Evolutionary conservation across 2,888 invertebrate species (phyloP), one percentile per base, ranked within the genome.

Genomic region (Drosophila borborema): DNA sequence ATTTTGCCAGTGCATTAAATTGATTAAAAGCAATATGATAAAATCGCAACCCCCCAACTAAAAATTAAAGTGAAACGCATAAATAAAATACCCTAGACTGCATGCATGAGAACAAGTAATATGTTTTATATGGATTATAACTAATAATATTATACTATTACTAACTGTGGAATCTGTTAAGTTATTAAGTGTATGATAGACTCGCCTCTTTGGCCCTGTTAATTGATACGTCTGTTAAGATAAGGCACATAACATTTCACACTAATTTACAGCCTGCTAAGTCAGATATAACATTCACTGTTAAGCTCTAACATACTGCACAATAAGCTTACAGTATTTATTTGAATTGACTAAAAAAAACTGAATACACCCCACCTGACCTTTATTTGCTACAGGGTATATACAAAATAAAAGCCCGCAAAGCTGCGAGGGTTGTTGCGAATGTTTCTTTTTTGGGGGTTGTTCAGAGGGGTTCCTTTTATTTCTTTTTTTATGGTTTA

Each of bases 1-100:
- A 73, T 85, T 90, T 68, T 36, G 69, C 77, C 77, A 61, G 70
- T 81, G 86, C 90, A 90, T 89, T 89, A 87, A 84, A 89, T 86
- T 90, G 90, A 86, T 86, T 90, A 84, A 86, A 85, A 59, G 74
- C 59, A 55, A 59, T 14, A 48, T 60, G 88, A 90, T 90, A 72
- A 81, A 84, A 89, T 90, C 89, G 84, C 85, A 89, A 90, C 90
- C 90, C 90, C 73, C 73, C 20, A 45, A 46, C 18, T 66, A 61
- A 60, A n/a, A 16, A 28, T 51, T 34, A 18, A 51, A 36, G 7
- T 20, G 51, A 69, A 66, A 67, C 40, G 55, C 16, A 41, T 40
- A 54, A 62, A 60, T 40, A 31, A n/a, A 59, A 36, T n/a, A 66
- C 78, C 51, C 62, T 68, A 20, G 23, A 38, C 2, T 12, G 6